Evolutionary conservation across 2,888 invertebrate species (phyloP).

Genomic region (Ferdinandea cuprea): DNA sequence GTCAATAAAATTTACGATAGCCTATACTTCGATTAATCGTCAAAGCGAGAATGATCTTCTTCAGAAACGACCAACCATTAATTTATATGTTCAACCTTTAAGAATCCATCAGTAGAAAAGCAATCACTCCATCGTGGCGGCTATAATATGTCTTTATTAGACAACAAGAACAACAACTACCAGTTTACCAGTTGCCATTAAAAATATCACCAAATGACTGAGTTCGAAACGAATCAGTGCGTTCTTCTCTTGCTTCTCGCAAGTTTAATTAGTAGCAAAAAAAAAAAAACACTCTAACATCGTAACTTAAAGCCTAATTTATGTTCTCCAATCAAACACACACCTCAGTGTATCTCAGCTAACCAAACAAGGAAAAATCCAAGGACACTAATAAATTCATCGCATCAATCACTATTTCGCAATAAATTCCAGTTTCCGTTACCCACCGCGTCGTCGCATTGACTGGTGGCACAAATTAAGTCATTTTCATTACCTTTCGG

Average conservation of each 20-base stretch:
- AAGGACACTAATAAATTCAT: constrained; percentile 25
- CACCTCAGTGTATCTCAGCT: neutral
- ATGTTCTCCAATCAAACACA: constrained; percentile 3
- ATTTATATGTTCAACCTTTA: too few relatives aligned
- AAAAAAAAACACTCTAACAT: neutral
- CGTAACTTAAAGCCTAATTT: neutral
- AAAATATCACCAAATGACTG: neutral
- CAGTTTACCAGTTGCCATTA: neutral
- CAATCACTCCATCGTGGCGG: too few relatives aligned
- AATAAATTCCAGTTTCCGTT: constrained; percentile 15
- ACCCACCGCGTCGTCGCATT: neutral
- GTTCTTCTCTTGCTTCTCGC: too few relatives aligned
- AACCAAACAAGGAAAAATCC: neutral
- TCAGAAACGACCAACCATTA: too few relatives aligned
- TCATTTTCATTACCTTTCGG: constrained; percentile 91
- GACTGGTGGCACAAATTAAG: constrained; percentile 8
- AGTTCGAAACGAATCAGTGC: neutral
- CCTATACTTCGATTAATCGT: too few relatives aligned
- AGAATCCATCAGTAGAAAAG: too few relatives aligned
- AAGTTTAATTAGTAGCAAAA: neutral
- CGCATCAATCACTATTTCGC: constrained; percentile 48
- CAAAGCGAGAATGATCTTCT: too few relatives aligned
- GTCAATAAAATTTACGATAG: too few relatives aligned
- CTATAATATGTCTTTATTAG: too few relatives aligned
- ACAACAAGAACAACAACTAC: too few relatives aligned